Conservation (phyloP, 1,140 invertebrate genomes). For the Andricus grossulariae region DNA sequence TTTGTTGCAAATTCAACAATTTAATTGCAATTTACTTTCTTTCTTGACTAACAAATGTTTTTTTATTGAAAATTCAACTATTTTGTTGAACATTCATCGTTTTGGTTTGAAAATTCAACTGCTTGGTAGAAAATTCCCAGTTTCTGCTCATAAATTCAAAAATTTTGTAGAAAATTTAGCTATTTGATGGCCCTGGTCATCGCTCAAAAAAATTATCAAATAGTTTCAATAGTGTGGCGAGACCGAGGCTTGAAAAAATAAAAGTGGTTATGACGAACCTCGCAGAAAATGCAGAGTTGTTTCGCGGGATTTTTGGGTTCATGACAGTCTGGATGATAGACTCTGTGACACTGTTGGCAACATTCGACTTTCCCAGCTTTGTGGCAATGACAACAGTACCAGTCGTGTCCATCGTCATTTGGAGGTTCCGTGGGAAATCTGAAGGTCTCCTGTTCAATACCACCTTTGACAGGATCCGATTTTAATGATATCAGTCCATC, state of each 20-base stretch:
- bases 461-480: conserved; percentile 63
- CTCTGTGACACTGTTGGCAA: conserved; percentile 67
- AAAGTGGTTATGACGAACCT: conserved; percentile 51
- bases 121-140: too few relatives aligned
- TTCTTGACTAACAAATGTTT: too few relatives aligned
- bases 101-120: too few relatives aligned
- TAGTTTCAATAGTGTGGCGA: too few relatives aligned
- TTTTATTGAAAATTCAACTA: too few relatives aligned
- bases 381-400: conserved; percentile 71
- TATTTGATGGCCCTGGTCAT: too few relatives aligned
- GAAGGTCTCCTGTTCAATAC: conserved; percentile 67
- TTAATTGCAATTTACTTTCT: too few relatives aligned
- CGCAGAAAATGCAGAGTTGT: conserved; percentile 66
- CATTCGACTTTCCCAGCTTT: conserved; percentile 64
- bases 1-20: too few relatives aligned
- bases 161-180: too few relatives aligned
- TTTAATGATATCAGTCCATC: conserved; percentile 67
- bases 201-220: too few relatives aligned
- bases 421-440: conserved; percentile 56
- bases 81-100: too few relatives aligned
- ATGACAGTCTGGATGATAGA: conserved; percentile 66
- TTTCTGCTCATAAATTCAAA: too few relatives aligned
- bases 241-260: not conserved
- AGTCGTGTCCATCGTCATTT: conserved; percentile 62
- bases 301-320: conserved; percentile 50